Evolutionary conservation across 2,797 vertebrate species (phyloP), one percentile per base, ranked within the genome.

Genomic region (Sebastes ruberrimus): DNA sequence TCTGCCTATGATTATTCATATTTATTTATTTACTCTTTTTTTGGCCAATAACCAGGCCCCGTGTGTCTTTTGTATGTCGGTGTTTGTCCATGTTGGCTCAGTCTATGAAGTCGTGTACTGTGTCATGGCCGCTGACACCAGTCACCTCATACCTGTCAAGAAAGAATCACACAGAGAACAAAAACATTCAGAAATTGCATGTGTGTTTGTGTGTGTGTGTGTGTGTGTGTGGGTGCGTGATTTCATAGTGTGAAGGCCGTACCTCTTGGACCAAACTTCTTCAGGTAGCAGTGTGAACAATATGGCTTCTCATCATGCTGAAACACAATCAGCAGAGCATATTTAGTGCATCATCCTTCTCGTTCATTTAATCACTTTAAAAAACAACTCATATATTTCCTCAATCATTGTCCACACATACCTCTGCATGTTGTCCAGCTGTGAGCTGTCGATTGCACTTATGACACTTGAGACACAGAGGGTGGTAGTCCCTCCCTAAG

Each of bases 261-360:
- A 96, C 96, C 95, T 95, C 93, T 96, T 38, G 95, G 94, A 78
- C 96, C 95, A 93, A 96, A 97, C 76, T 82, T 89, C 90, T 87
- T 95, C 90, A 97, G 88, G 81, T 96, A 97, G 87, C 96, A 97
- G 77, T 95, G 67, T 76, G 94, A 93, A 84, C 96, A 96, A 84
- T 95, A 97, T 5, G 96, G 96, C 84, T 95, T 97, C 82, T 97
- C 96, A 72, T 97, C 96, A 64, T 97, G 88, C 97, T 97, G 89
- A 91, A 94, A 95, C 66, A 93, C 46, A 90, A 81, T 49, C 18
- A 85, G 30, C 13, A 80, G 32, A 20, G 73, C 60, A 52, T 13
- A 49, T 55, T 85, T 71, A 79, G 4, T 74, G 20, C 20, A 28
- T 75, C 5, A 27, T 74, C 5, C 18, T 38, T 53, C 22, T 66